Evolutionary conservation across 1,140 invertebrate genomes (phyloP).

Genomic region (Dendroctonus valens): DNA sequence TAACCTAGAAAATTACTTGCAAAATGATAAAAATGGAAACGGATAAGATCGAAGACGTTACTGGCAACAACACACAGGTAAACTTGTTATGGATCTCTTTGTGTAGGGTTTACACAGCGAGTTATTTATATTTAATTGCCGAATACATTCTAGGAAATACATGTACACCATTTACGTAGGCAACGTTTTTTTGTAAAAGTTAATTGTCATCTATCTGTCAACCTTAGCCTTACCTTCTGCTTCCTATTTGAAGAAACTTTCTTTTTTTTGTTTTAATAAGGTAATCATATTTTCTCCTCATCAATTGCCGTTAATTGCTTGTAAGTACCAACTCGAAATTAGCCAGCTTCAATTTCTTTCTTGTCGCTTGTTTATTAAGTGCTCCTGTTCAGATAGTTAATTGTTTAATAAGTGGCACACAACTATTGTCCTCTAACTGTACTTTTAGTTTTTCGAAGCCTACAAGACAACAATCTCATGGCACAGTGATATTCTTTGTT

Average conservation of each 20-base stretch:
- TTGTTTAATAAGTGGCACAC: slow-evolving; percentile 22
- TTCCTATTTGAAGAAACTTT: slow-evolving; percentile 23
- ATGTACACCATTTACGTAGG: slow-evolving; percentile 19
- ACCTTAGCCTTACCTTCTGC: slow-evolving; percentile 30
- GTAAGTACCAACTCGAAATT: too few species aligned
- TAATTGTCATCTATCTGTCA: slow-evolving; percentile 32
- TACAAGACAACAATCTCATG: too few species aligned
- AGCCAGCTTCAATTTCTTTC: too few species aligned
- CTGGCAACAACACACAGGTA: slow-evolving; percentile 59
- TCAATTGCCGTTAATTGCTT: too few species aligned
- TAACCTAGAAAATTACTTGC: slow-evolving; percentile 4
- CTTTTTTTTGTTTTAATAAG: neutral
- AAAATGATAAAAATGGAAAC: slow-evolving; percentile 64
- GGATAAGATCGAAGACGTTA: slow-evolving; percentile 63
- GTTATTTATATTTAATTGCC: neutral
- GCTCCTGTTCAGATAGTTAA: neutral
- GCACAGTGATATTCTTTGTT: too few species aligned
- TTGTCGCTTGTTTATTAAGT: neutral
- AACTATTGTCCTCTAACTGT: slow-evolving; percentile 25
- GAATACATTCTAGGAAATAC: slow-evolving; percentile 9
- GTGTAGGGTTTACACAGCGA: neutral
- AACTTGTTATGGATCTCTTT: slow-evolving; percentile 17
- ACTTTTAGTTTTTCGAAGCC: slow-evolving; percentile 16
- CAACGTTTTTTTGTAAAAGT: slow-evolving; percentile 30
- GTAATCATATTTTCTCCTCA: neutral